A percentile compares a stretch with the other conserved stretches of the same genome.
Evolutionary conservation across 2,797 vertebrate genomes (phyloP).

Genomic region (Tiaroga cobitis): DNA sequence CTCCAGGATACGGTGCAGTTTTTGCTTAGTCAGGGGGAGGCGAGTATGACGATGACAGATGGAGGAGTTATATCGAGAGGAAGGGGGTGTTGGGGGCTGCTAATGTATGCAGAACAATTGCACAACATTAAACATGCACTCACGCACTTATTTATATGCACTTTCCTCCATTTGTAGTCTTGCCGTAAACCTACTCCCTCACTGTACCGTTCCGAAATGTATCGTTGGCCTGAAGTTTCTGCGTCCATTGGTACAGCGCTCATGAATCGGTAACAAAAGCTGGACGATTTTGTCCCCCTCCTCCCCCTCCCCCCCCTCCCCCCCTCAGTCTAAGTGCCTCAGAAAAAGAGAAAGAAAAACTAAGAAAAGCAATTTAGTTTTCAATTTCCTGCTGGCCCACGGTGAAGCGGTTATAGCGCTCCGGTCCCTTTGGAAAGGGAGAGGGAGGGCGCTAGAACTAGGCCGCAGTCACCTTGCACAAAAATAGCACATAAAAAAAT

Average conservation of each 20-base stretch:
- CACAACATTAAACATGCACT: slow-evolving; percentile 26
- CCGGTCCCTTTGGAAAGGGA: slow-evolving; percentile 72
- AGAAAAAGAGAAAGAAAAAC: slow-evolving; percentile 65
- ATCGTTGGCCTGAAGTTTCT: slow-evolving; percentile 23
- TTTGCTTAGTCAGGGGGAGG: slow-evolving; percentile 42
- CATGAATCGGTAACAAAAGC: slow-evolving; percentile 53
- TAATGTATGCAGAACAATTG: slow-evolving; percentile 32
- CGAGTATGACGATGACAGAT: slow-evolving; percentile 48
- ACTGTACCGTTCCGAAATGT: slow-evolving; percentile 9
- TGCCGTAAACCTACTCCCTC: slow-evolving; percentile 13
- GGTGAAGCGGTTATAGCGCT: slow-evolving; percentile 74
- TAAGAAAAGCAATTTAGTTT: slow-evolving; percentile 79
- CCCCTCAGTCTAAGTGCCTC: slow-evolving; percentile 37
- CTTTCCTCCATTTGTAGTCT: background rate
- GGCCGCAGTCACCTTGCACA: slow-evolving; percentile 76
- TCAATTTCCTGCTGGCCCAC: slow-evolving; percentile 80
- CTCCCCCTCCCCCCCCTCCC: background rate
- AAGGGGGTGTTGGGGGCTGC: slow-evolving; percentile 36
- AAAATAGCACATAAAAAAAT: slow-evolving; percentile 74
- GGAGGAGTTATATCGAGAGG: slow-evolving; percentile 27
- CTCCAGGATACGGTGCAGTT: slow-evolving; percentile 38
- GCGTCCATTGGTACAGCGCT: slow-evolving; percentile 22
- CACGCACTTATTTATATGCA: slow-evolving; percentile 8
- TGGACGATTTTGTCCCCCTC: too few relatives aligned
- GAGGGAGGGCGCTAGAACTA: slow-evolving; percentile 69